phyloP scores from a whole-genome alignment of 53 echinoderm and acorn worm species.

The Paracentrotus lividus region DNA sequence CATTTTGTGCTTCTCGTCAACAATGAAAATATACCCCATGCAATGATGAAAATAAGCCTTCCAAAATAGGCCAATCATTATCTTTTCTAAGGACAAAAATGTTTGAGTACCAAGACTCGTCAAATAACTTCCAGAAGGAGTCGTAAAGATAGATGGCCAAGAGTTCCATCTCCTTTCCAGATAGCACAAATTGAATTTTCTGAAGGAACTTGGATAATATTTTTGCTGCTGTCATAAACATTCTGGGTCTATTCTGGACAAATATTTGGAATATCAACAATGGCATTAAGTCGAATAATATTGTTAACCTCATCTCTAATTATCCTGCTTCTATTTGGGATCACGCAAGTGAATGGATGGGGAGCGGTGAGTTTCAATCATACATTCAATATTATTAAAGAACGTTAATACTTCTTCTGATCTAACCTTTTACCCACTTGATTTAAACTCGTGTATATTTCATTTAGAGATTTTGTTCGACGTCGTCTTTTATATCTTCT shows the following conservation, averaged over 20 bases:
- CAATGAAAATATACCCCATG: neutral
- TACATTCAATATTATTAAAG: neutral
- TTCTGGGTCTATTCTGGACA: neutral
- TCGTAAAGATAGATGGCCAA: neutral
- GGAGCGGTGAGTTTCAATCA: slow-evolving; percentile 38
- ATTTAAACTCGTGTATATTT: too few species aligned
- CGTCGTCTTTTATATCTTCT: too few species aligned
- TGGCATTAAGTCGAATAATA: neutral
- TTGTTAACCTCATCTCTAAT: neutral
- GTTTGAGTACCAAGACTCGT: too few species aligned
- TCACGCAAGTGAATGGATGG: neutral
- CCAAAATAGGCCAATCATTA: neutral
- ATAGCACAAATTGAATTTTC: neutral
- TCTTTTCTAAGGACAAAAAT: too few species aligned
- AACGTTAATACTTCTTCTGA: neutral
- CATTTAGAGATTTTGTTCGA: too few species aligned
- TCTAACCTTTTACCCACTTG: too few species aligned
- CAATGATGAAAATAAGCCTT: neutral
- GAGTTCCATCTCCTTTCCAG: neutral
- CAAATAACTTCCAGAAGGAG: neutral
- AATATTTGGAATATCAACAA: neutral
- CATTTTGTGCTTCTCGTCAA: neutral
- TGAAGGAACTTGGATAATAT: too few species aligned
- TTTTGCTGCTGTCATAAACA: neutral
- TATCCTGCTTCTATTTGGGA: neutral